phyloP scores from a whole-genome alignment of 37 sponge, comb jelly and placozoan genomes.

The Axinella damicornis region DNA sequence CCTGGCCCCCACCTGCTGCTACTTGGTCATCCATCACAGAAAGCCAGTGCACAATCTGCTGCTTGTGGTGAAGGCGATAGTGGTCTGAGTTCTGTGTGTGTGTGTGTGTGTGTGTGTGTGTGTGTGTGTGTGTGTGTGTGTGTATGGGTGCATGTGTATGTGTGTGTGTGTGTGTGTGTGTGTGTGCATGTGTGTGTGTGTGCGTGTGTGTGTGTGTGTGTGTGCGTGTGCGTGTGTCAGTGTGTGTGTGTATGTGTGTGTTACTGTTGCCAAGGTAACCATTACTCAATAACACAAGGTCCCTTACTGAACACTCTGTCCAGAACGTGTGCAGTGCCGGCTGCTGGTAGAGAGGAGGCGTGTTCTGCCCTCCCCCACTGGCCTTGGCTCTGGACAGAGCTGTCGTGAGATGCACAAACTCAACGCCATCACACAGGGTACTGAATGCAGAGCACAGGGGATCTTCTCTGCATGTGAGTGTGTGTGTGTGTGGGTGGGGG shows the following conservation, averaged over 20 bases:
- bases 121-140: conserved; percentile 47
- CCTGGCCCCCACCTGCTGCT: conserved; percentile 26
- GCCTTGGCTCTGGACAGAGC: background rate
- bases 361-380: background rate
- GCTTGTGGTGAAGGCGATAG: background rate
- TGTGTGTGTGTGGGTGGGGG: conserved; percentile 6
- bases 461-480: conserved; percentile 44
- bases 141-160: conserved; percentile 29
- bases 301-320: conserved; percentile 61
- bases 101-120: conserved; percentile 11
- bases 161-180: conserved; percentile 26
- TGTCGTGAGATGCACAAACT: conserved; percentile 19
- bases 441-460: conserved; percentile 30
- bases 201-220: conserved; percentile 45
- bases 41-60: conserved; percentile 45
- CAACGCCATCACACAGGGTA: conserved; percentile 55
- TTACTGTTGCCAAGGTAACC: background rate
- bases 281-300: too few relatives aligned
- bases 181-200: conserved; percentile 15
- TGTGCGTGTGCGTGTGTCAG: conserved; percentile 26
- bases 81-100: background rate
- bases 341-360: conserved; percentile 20
- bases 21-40: conserved; percentile 10
- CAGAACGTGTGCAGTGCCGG: conserved; percentile 78
- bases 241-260: conserved; percentile 12